Conservation (phyloP, 2,113 vertebrate species). For the Actinemys pallida region DNA sequence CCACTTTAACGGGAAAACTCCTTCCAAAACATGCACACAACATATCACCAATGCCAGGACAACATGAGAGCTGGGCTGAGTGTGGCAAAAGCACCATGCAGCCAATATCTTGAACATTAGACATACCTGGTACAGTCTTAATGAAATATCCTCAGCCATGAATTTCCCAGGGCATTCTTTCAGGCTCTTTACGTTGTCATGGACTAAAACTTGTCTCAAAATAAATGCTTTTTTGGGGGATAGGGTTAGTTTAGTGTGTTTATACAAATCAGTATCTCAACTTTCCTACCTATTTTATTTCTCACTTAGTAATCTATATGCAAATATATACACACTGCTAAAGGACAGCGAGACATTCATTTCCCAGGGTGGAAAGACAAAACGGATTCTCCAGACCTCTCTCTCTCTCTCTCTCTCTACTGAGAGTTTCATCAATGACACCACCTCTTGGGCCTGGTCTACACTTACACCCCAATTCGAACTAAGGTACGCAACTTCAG, state of each 20-base stretch:
- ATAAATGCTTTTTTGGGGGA: neutral
- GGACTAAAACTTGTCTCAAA: neutral
- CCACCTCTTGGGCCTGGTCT: too few species aligned
- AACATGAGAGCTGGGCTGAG: neutral
- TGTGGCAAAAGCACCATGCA: neutral
- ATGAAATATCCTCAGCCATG: accelerated
- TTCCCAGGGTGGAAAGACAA: neutral
- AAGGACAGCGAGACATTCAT: neutral
- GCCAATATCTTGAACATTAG: neutral
- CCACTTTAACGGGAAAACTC: neutral
- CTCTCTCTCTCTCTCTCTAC: neutral
- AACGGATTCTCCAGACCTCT: neutral
- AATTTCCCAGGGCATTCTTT: neutral
- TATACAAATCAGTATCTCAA: neutral
- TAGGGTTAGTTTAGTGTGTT: too few species aligned
- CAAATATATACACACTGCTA: neutral
- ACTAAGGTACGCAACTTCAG: too few species aligned
- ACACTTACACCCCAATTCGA: too few species aligned
- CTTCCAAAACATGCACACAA: neutral
- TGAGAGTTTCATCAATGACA: neutral
- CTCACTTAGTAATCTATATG: neutral
- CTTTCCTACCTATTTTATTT: neutral
- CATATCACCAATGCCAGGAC: neutral
- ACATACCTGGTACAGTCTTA: neutral
- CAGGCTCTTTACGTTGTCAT: neutral